Base-by-base conservation (phyloP, 2,797 vertebrate genomes). In the Nyctalus aviator region DNA sequence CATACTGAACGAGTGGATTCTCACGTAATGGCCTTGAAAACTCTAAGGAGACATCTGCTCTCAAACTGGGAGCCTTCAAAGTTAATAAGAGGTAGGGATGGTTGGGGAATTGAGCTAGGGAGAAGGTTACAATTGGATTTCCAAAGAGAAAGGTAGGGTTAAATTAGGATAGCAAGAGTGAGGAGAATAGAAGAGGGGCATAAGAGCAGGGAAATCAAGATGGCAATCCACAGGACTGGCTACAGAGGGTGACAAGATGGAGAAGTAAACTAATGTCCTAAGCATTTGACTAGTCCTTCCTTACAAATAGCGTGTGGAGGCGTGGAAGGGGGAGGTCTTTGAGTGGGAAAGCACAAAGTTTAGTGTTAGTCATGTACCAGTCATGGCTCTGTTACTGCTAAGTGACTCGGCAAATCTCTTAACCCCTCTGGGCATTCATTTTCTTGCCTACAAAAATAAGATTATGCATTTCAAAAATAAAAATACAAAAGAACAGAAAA, bases 391-490 rank as follows among this genome's bases (percentile, higher is more conserved):
- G 69, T 27, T 30, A 30, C 17, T 55, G 30, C 69, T 50, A n/a
- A 69, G 44, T 25, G 13, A 93, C n/a, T 53, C 55, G 62, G 48
- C 48, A 90, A 55, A 83, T 13, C 66, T 44, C 46, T 86, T 55
- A 41, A 30, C 32, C 44, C 89, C 41, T 73, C 41, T 14, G 17
- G 30, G 27, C 14, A 68, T 44, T 75, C 4, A 30, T 91, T 90
- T 93, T 87, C 23, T 82, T 87, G 44, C 68, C 50, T 76, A 53
- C 10, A 73, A 93, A 91, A 68, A 73, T 27, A 59, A 72, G 27
- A 50, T 88, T 78, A 59, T 57, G 6, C n/a, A 59, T 72, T 84
- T 94, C 46, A 84, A 94, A 94, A 75, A 89, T 66, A 90, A 91
- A 91, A 92, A 71, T 25, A 66, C 20, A 55, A 32, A 96, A 86